Percentiles rank a stretch among this genome's conserved stretches.
Evolutionary conservation across 1,140 invertebrate genomes (phyloP).

Genomic region (Asobara japonica): DNA sequence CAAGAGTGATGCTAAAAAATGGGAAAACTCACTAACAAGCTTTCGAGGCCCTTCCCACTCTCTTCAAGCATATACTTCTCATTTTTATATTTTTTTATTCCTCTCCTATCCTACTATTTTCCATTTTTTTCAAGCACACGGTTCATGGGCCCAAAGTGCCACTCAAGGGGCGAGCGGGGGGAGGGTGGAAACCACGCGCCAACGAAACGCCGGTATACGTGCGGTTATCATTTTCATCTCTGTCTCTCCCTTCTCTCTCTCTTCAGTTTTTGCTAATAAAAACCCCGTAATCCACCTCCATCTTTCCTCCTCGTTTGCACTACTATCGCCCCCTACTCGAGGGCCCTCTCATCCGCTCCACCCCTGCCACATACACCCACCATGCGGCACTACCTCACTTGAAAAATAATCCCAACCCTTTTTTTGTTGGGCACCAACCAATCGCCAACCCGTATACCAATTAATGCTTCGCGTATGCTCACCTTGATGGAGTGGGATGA

Average conservation of each 20-base stretch:
- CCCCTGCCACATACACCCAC: conserved; percentile 42
- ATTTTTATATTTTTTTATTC: conserved; percentile 41
- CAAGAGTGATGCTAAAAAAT: conserved; percentile 10
- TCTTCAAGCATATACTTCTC: not conserved
- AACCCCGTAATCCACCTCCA: conserved; percentile 6
- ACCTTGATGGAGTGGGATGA: conserved; percentile 2
- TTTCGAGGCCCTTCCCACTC: conserved; percentile 44
- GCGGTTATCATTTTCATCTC: not conserved
- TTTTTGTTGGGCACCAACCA: conserved; percentile 46
- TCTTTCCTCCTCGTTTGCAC: not conserved
- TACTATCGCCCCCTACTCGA: conserved; percentile 32
- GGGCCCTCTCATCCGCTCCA: conserved; percentile 57
- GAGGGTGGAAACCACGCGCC: conserved; percentile 10
- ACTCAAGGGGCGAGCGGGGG: too few relatives aligned
- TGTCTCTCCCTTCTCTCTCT: not conserved
- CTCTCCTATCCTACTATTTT: conserved; percentile 25
- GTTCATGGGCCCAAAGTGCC: conserved; percentile 27
- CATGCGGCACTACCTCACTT: conserved; percentile 49
- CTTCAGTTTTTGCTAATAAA: conserved; percentile 11
- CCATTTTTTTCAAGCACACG: conserved; percentile 11
- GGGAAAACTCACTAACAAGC: conserved; percentile 58
- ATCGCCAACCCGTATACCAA: conserved; percentile 44
- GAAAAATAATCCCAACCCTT: conserved; percentile 56
- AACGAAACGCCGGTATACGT: conserved; percentile 3
- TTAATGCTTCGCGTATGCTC: conserved; percentile 24